These are phyloP conservation scores for Toxotes chatareus DNA, from an alignment of 2,113 vertebrate species.

Conservation along the genomic window DNA sequence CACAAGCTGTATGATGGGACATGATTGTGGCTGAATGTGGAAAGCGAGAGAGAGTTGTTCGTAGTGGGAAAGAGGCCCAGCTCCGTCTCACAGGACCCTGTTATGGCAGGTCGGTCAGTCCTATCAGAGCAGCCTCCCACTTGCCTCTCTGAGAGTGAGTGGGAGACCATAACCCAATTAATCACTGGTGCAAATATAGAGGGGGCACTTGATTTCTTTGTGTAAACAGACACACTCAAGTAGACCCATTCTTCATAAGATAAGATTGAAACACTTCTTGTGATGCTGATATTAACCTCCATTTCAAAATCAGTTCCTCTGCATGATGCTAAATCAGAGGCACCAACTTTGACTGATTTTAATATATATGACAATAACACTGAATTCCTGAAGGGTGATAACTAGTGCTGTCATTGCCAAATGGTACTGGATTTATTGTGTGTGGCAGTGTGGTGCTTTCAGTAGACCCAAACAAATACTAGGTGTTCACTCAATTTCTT, in stretches of 20 bases:
- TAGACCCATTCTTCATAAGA: slow-evolving; percentile 26
- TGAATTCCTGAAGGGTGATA: background rate
- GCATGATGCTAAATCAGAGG: background rate
- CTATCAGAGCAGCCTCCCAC: slow-evolving; percentile 32
- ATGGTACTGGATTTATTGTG: background rate
- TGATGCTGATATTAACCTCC: slow-evolving; percentile 3
- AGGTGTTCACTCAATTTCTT: background rate
- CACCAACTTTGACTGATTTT: background rate
- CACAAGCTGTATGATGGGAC: slow-evolving; percentile 51
- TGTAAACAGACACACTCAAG: slow-evolving; percentile 40
- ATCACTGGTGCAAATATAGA: slow-evolving; percentile 57
- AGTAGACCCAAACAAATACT: background rate
- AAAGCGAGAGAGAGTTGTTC: slow-evolving; percentile 12
- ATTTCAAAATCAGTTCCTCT: background rate
- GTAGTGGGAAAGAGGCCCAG: slow-evolving; percentile 41
- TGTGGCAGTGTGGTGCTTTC: background rate
- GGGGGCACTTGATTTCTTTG: slow-evolving; percentile 29
- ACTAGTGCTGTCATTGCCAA: too few relatives aligned
- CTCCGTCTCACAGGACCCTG: slow-evolving; percentile 53
- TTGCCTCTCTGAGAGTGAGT: slow-evolving; percentile 32
- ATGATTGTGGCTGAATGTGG: slow-evolving; percentile 34
- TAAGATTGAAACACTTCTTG: slow-evolving; percentile 15
- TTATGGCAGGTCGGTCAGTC: slow-evolving; percentile 46
- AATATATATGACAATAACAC: background rate
- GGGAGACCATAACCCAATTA: slow-evolving; percentile 66